These are phyloP conservation scores for Erebia ligea DNA, from an alignment of 2,888 invertebrate species.

Conservation along the genomic window DNA sequence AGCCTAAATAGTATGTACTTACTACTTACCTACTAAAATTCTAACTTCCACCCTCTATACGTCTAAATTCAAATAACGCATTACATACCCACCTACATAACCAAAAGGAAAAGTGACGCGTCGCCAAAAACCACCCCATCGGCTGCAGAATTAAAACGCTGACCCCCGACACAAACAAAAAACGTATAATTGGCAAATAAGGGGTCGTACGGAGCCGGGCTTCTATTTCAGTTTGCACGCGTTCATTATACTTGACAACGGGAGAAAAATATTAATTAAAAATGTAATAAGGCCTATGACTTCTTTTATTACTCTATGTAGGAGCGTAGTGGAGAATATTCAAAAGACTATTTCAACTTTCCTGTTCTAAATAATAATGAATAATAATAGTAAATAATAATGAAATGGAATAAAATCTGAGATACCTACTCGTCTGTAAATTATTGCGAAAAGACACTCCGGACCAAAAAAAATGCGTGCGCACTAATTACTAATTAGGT, in stretches of 20 bases:
- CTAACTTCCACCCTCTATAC: conserved; percentile 19
- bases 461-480: too few relatives aligned
- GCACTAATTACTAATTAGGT: too few relatives aligned
- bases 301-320: background rate
- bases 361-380: too few relatives aligned
- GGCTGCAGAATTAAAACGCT: conserved; percentile 47
- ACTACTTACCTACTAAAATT: background rate
- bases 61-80: conserved; percentile 24
- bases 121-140: conserved; percentile 42
- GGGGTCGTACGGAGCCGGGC: conserved; percentile 51
- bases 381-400: too few relatives aligned
- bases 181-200: conserved; percentile 66
- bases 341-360: too few relatives aligned
- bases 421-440: too few relatives aligned
- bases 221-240: conserved; percentile 48
- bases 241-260: conserved; percentile 45
- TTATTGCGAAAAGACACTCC: too few relatives aligned
- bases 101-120: conserved; percentile 38
- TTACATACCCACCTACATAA: conserved; percentile 5
- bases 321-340: background rate
- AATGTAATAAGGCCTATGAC: conserved; percentile 13
- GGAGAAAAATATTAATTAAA: conserved; percentile 28
- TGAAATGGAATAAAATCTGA: too few relatives aligned
- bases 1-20: too few relatives aligned
- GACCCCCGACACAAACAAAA: conserved; percentile 56